These are phyloP conservation scores for Caenorhabditis latens DNA, from an alignment of 1,140 invertebrate species.

Conservation along the genomic window DNA sequence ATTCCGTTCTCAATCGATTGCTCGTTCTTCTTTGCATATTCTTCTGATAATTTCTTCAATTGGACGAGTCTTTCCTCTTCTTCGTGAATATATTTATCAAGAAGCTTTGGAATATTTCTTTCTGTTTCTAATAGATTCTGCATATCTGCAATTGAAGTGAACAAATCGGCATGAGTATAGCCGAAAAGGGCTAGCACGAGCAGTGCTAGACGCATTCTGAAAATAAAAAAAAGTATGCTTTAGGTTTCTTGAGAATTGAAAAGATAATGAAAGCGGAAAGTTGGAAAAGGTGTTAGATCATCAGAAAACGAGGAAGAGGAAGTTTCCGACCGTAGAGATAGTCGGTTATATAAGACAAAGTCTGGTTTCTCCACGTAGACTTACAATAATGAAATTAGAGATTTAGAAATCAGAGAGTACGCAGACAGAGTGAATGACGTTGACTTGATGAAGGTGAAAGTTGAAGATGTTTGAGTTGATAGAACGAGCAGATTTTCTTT, in stretches of 20 bases:
- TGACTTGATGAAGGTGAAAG: slow-evolving; percentile 39
- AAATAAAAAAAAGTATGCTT: neutral
- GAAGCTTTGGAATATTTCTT: slow-evolving; percentile 60
- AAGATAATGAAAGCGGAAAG: neutral
- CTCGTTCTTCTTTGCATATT: slow-evolving; percentile 63
- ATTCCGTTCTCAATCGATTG: slow-evolving; percentile 57
- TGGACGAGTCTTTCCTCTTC: slow-evolving; percentile 60
- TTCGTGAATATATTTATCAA: slow-evolving; percentile 64
- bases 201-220: slow-evolving; percentile 53
- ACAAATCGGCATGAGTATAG: slow-evolving; percentile 60
- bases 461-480: neutral
- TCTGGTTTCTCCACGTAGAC: slow-evolving; percentile 50
- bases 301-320: neutral
- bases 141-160: slow-evolving; percentile 66
- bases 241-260: neutral
- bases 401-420: neutral
- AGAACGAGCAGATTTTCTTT: no score
- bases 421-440: slow-evolving; percentile 13
- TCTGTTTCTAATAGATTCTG: slow-evolving; percentile 63
- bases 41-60: slow-evolving; percentile 57
- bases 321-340: slow-evolving; percentile 38
- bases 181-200: slow-evolving; percentile 51
- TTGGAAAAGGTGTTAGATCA: neutral
- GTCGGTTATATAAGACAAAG: neutral
- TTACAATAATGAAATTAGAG: slow-evolving; percentile 10